A percentile compares a stretch with the other conserved stretches of the same genome.
These are phyloP conservation scores for Rhabditoides inermis DNA, from an alignment of 2,888 invertebrate genomes.

Conservation along the genomic window DNA sequence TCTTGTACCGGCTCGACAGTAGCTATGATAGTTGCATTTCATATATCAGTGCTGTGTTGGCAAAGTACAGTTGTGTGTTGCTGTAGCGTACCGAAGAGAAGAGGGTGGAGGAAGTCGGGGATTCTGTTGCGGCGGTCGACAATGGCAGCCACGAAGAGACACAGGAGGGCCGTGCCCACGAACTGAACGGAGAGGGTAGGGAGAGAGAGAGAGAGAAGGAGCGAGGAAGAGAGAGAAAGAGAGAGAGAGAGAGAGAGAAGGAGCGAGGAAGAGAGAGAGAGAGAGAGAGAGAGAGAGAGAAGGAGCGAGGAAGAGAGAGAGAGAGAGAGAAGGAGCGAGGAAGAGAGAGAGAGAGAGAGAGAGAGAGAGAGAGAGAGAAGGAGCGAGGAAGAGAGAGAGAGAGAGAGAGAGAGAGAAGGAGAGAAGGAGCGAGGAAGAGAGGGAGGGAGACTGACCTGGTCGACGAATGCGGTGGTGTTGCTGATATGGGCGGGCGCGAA, in stretches of 20 bases:
- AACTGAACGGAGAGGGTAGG: slow-evolving; percentile 31
- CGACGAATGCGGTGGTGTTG: slow-evolving; percentile 37
- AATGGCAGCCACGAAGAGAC: slow-evolving; percentile 39
- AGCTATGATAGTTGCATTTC: too few species aligned
- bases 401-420: neutral
- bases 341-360: neutral
- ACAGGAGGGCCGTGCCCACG: slow-evolving; percentile 41
- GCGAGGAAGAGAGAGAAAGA: neutral
- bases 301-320: neutral
- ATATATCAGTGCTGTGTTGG: too few species aligned
- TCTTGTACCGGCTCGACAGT: too few species aligned
- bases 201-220: too few species aligned
- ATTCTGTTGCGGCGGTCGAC: slow-evolving; percentile 42
- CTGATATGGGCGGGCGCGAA: slow-evolving; percentile 38
- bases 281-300: neutral
- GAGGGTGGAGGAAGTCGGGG: slow-evolving; percentile 36
- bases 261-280: neutral
- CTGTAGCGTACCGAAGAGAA: too few species aligned
- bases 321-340: neutral
- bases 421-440: neutral
- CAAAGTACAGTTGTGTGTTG: too few species aligned
- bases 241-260: too few species aligned
- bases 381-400: neutral
- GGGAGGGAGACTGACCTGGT: slow-evolving; percentile 22
- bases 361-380: neutral